Evolutionary conservation across 1,140 invertebrate genomes (phyloP), one percentile per base, ranked within the genome.

Genomic region (Drosophila varians): DNA sequence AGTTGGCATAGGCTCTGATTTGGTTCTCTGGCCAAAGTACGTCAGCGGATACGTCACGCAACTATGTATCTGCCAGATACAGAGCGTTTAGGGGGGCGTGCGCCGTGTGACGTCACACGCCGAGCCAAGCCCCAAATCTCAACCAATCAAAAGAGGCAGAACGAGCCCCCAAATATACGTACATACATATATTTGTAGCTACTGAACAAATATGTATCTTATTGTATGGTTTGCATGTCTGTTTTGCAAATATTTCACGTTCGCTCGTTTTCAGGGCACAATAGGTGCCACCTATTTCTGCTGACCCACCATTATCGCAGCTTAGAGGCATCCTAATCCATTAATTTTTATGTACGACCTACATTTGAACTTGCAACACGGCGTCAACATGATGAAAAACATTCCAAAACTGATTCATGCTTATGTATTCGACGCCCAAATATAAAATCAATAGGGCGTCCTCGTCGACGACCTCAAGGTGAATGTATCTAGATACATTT

Each of bases 71-170:
- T 54, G 57, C 49, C 46, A 72, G 40, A 79, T 79, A 79, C 70
- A 72, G 54, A 18, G 38, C 49, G 46, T 43, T 48, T 48, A n/a
- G 64, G 57, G 57, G 46, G 47, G 26, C 62, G 56, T 58, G 72
- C 48, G 64, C 38, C 40, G 60, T 45, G 73, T 87, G 82, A 87
- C 82, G 82, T 87, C 82, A 87, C 69, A 48, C 36, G 9, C 9
- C 28, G 49, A 82, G 82, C 83, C 82, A 87, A 82, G 82, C 82
- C 82, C 82, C 82, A 88, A 77, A 64, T 64, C 34, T 75, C 76
- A 45, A 56, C 82, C 82, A 88, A 87, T 87, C 74, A 56, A 46
- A 43, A 31, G 21, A 1, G 31, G 54, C 28, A 45, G 51, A 74
- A 57, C 80, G 80, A 74, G 80, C 80, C 80, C 58, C 80, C 38